Conservation (phyloP, 2,113 vertebrate species). For the Charadrius vociferus region DNA sequence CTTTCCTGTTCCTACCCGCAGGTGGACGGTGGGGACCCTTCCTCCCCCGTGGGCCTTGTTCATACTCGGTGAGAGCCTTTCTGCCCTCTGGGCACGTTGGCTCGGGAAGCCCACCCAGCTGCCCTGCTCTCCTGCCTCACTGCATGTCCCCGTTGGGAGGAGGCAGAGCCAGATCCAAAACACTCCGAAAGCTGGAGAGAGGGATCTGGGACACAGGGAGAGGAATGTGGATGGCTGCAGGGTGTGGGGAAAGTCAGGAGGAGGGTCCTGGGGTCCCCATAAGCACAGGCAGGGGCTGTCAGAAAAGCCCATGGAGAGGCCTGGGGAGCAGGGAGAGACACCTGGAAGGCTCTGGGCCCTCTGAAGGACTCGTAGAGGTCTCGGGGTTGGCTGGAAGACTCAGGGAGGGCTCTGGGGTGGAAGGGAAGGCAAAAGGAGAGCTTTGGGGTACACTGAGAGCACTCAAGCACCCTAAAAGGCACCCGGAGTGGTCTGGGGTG, state of each 20-base stretch:
- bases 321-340: not conserved
- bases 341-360: not conserved
- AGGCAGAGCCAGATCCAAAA: not conserved
- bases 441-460: not conserved
- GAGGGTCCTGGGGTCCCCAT: not conserved
- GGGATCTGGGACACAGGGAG: not conserved
- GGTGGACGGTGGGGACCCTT: not conserved
- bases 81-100: not conserved
- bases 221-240: not conserved
- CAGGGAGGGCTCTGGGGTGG: rapidly evolving
- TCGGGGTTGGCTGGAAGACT: not conserved
- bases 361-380: not conserved
- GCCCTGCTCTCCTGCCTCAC: not conserved
- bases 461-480: not conserved
- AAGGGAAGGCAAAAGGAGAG: not conserved
- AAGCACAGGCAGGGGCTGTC: rapidly evolving
- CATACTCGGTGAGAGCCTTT: not conserved
- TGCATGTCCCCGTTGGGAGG: not conserved
- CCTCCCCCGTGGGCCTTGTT: rapidly evolving
- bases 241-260: rapidly evolving
- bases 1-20: not conserved
- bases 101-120: not conserved
- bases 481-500: not conserved
- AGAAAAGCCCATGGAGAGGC: not conserved
- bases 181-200: not conserved